phyloP scores from a whole-genome alignment of 2,888 invertebrate genomes.

The Meiosimyza platycephala region DNA sequence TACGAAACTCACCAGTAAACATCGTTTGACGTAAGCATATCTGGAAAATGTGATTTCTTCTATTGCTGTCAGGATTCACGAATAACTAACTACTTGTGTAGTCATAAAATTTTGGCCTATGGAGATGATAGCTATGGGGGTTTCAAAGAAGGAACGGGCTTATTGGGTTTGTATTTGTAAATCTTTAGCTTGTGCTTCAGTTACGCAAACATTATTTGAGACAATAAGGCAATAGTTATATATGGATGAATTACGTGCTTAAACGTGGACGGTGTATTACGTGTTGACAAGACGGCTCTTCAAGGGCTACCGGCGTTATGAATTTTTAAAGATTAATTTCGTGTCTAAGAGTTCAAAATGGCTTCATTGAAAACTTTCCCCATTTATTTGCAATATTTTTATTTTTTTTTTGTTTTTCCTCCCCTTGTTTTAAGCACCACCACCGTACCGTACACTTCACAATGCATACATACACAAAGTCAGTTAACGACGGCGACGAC shows the following conservation, averaged over 20 bases:
- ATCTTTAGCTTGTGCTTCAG: not conserved
- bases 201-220: slow-evolving; percentile 5
- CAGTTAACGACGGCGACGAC: slow-evolving; percentile 2
- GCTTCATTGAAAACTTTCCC: slow-evolving; percentile 12
- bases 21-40: slow-evolving; percentile 45
- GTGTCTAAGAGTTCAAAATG: slow-evolving; percentile 7
- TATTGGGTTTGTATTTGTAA: no score
- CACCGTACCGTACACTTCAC: not conserved
- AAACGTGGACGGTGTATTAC: not conserved
- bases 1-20: slow-evolving; percentile 44
- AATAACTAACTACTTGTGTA: no score
- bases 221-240: slow-evolving; percentile 7
- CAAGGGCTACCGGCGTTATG: not conserved
- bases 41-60: slow-evolving; percentile 11
- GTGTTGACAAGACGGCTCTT: not conserved
- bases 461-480: slow-evolving; percentile 34
- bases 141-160: not conserved
- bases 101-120: not conserved
- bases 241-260: not conserved
- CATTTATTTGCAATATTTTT: slow-evolving; percentile 14
- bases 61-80: not conserved
- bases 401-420: slow-evolving; percentile 1
- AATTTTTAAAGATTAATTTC: not conserved
- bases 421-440: slow-evolving; percentile 1
- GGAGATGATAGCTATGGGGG: slow-evolving; percentile 1